phyloP scores from a whole-genome alignment of 2,797 vertebrate species.

The Silurus aristotelis region DNA sequence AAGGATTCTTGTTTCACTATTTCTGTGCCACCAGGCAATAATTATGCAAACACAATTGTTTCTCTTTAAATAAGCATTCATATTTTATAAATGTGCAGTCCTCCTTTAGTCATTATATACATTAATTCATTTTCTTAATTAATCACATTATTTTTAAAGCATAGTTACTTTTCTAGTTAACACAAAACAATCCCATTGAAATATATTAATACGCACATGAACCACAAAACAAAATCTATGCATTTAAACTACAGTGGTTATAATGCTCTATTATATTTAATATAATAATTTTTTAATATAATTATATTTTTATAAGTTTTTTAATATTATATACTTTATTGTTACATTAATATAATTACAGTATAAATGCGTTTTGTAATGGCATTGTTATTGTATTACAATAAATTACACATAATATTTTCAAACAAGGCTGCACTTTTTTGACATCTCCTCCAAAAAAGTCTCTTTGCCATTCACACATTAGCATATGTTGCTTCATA shows the following conservation, averaged over 20 bases:
- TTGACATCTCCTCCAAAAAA: background rate
- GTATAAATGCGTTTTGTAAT: background rate
- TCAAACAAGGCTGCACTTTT: background rate
- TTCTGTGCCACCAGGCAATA: background rate
- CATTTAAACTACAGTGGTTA: background rate
- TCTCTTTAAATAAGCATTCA: background rate
- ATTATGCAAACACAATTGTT: background rate
- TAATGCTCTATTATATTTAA: background rate
- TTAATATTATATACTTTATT: background rate
- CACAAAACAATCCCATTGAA: background rate
- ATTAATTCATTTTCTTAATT: too few species aligned
- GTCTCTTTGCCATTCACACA: slow-evolving; percentile 32
- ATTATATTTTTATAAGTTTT: background rate
- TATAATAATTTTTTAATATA: background rate
- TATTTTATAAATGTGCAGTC: background rate
- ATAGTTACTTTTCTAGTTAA: background rate
- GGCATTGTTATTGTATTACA: background rate
- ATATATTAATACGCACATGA: background rate
- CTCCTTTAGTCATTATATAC: background rate
- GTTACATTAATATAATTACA: background rate
- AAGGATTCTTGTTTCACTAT: background rate
- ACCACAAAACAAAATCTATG: background rate
- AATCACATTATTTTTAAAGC: background rate
- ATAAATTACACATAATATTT: background rate
- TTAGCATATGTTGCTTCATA: slow-evolving; percentile 58